phyloP scores from a whole-genome alignment of 2,113 vertebrate species.

The Pomatostomus ruficeps region DNA sequence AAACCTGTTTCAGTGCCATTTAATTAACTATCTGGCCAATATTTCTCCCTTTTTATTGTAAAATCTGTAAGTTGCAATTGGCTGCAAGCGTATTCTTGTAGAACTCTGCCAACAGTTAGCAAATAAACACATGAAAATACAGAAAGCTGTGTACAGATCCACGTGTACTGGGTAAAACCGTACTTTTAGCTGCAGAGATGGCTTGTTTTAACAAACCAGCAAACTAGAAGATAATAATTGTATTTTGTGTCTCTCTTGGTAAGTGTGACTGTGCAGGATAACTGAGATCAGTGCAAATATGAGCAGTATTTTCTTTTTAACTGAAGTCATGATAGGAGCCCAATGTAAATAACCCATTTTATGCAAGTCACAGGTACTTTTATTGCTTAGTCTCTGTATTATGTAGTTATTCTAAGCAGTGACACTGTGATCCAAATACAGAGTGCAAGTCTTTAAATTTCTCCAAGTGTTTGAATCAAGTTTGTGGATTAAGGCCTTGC shows the following conservation, averaged over 20 bases:
- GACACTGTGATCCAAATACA: not conserved
- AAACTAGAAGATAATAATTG: not conserved
- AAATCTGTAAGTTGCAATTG: constrained; percentile 44
- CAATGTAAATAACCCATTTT: not conserved
- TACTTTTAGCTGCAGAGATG: not conserved
- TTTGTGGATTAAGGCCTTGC: not conserved
- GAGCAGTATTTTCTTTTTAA: not conserved
- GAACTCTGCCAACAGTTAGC: constrained; percentile 9
- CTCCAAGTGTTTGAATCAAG: not conserved
- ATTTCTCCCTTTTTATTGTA: constrained; percentile 26
- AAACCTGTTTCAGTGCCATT: not conserved
- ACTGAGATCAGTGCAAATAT: not conserved
- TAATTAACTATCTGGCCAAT: constrained; percentile 48
- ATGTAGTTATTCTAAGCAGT: not conserved
- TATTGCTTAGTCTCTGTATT: not conserved
- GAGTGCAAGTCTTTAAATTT: not conserved
- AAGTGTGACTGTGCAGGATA: not conserved
- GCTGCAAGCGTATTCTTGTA: not conserved
- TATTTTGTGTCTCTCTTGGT: not conserved
- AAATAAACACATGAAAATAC: constrained; percentile 17
- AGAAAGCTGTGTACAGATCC: not conserved
- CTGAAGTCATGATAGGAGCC: not conserved
- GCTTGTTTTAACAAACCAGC: not conserved
- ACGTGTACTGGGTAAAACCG: not conserved
- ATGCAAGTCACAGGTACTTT: not conserved